These are phyloP conservation scores for Drosophila ustulata DNA, from an alignment of 2,888 invertebrate species.

Conservation along the genomic window DNA sequence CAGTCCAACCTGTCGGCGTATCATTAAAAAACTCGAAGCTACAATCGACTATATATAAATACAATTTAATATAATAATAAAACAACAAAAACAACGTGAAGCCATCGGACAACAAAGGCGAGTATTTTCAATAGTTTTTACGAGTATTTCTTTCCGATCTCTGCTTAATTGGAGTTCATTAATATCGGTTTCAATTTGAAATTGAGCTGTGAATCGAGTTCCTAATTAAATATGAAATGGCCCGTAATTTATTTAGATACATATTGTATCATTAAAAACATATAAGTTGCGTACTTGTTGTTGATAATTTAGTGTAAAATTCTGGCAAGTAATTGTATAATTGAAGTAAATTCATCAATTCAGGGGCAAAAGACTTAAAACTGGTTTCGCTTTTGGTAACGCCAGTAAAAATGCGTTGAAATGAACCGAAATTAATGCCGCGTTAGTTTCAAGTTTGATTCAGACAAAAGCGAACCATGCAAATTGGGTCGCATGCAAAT, in stretches of 20 bases:
- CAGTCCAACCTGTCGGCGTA: slow-evolving; percentile 19
- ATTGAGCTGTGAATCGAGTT: slow-evolving; percentile 61
- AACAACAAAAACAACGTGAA: slow-evolving; percentile 19
- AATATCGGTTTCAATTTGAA: slow-evolving; percentile 57
- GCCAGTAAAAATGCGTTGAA: slow-evolving; percentile 19
- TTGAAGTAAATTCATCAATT: slow-evolving; percentile 40
- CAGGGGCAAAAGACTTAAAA: slow-evolving; percentile 62
- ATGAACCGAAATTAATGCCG: slow-evolving; percentile 26
- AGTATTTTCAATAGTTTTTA: slow-evolving; percentile 15
- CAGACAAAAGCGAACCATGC: slow-evolving; percentile 6
- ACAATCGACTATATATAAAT: slow-evolving; percentile 28
- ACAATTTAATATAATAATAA: slow-evolving; percentile 39
- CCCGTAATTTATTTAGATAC: slow-evolving; percentile 35
- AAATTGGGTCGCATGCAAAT: slow-evolving; percentile 59
- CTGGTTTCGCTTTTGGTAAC: slow-evolving; percentile 25
- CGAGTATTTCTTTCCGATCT: slow-evolving; percentile 26
- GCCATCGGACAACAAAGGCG: slow-evolving; percentile 25
- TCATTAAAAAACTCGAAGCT: slow-evolving; percentile 26
- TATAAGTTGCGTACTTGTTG: slow-evolving; percentile 34
- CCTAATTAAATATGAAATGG: slow-evolving; percentile 58
- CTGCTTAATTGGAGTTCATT: slow-evolving; percentile 76
- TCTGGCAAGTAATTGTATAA: slow-evolving; percentile 60
- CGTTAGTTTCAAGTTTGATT: slow-evolving; percentile 33
- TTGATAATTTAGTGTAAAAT: slow-evolving; percentile 60
- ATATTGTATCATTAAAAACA: slow-evolving; percentile 43